Evolutionary conservation across 2,888 invertebrate species (phyloP), one percentile per base, ranked within the genome.

Genomic region (Epistrophe eligans): DNA sequence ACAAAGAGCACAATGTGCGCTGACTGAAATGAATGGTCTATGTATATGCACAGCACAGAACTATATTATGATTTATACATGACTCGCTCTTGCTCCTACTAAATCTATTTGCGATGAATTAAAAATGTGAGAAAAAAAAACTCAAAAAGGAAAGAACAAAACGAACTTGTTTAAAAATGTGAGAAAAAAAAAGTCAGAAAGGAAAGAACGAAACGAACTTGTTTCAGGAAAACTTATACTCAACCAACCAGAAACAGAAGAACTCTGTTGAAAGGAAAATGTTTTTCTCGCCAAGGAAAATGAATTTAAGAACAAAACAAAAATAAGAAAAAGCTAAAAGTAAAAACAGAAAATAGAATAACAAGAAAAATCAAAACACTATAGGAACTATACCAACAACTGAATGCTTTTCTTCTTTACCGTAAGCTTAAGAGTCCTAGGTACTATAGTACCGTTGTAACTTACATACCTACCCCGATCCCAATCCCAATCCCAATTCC

Each of bases 261-360:
- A 67, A 67, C 35, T 50, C 32, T 50, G 19, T 52, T 55, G 40
- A 64, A 83, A 74, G 52, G 7, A 79, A 83, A 74, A 74, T 71
- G 45, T 74, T 74, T 74, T 50, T 70, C 48, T 19, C 58, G 35
- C 50, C 58, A 7, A 73, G 73, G 19, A 58, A 70, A 50, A 28
- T 24, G 50, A 62, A 60, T 60, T 10, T 17, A 55, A 52, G 55
- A 70, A 35, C 43, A 62, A n/a, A 71, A 35, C 35, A 35, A 35
- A 66, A 24, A 48, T 60, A 57, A 60, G 32, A 52, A 57, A 55
- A 57, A 71, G 28, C 45, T 32, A 17, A 66, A 52, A 38, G 0
- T n/a, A n/a, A n/a, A n/a, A n/a, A n/a, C n/a, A 10, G 17, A 10
- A 40, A 24, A 19, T 2, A 43, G 15, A 28, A 62, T 9, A 43